These are phyloP conservation scores for Pelobates fuscus DNA, from an alignment of 2,113 vertebrate genomes.

Conservation along the genomic window DNA sequence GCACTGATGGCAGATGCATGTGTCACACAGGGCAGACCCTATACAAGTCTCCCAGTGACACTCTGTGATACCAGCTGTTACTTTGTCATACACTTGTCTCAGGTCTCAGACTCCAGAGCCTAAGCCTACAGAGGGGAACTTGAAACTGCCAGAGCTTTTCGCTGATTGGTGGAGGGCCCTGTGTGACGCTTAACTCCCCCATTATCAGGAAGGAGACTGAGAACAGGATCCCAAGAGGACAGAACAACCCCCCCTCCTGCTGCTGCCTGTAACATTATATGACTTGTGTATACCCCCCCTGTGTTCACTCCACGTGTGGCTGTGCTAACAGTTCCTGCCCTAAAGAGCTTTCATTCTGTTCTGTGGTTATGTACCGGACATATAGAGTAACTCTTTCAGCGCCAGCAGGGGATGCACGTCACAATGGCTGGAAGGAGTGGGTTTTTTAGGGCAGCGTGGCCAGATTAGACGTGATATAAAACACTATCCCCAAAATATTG, in stretches of 20 bases:
- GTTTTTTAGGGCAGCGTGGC: no score
- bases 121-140: constrained; percentile 19
- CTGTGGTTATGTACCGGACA: constrained; percentile 23
- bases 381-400: not conserved
- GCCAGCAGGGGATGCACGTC: no score
- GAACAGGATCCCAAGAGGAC: constrained; percentile 45
- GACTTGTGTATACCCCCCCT: constrained; percentile 22
- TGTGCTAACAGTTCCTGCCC: constrained; percentile 40
- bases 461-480: no score
- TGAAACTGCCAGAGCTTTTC: constrained; percentile 18
- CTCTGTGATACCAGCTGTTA: constrained; percentile 43
- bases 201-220: constrained; percentile 46
- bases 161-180: constrained; percentile 20
- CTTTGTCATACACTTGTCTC: constrained; percentile 33
- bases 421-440: no score
- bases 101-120: constrained; percentile 14
- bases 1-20: not conserved
- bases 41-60: constrained; percentile 5
- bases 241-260: constrained; percentile 28
- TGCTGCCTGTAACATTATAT: constrained; percentile 43
- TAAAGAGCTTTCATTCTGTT: constrained; percentile 7
- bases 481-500: no score
- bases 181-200: constrained; percentile 38
- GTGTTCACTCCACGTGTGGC: constrained; percentile 39
- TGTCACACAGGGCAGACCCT: not conserved